Evolutionary conservation across 2,888 invertebrate species (phyloP), one percentile per base, ranked within the genome.

Genomic region (Aporophyla nigra): DNA sequence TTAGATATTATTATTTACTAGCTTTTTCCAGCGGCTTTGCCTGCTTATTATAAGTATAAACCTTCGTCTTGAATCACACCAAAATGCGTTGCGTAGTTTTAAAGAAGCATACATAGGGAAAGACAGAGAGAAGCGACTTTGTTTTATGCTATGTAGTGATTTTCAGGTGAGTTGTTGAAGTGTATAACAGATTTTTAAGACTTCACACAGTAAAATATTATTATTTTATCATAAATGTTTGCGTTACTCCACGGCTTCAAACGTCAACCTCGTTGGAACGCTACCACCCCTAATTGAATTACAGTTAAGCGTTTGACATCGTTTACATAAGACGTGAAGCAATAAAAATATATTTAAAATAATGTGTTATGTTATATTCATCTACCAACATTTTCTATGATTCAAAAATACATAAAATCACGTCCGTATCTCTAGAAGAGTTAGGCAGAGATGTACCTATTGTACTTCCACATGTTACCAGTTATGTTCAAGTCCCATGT

Each of bases 231-330:
- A 21, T 66, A 19, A 21, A 65, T 49, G 49, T 33, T 3, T 33
- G 3, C n/a, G 33, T 2, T 24, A 43, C 46, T n/a, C 27, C 16
- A 54, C 7, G 51, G 59, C 84, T 78, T 78, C 59, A 56, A 33
- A 69, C 71, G 33, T 2, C 12, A n/a, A n/a, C 79, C 59, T 61
- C 56, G 46, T 9, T 61, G 54, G 46, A 76, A 58, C 12, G 40
- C 46, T 43, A 24, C 14, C 49, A 51, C 49, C 51, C 14, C 1
- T 81, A 81, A 81, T 79, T 83, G 21, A 78, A 70, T 81, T 83
- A 83, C 0, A 43, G 67, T 27, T 68, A 71, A 78, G 54, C 79
- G 56, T 68, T 63, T 53, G 21, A 49, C 53, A 67, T 61, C 12
- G 33, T n/a, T n/a, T 27, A 24, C n/a, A 54, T 46, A 7, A 27